Percentiles rank a stretch among this genome's conserved stretches.
Evolutionary conservation across 2,113 vertebrate species (phyloP).

Genomic region (Hiodon tergisus): DNA sequence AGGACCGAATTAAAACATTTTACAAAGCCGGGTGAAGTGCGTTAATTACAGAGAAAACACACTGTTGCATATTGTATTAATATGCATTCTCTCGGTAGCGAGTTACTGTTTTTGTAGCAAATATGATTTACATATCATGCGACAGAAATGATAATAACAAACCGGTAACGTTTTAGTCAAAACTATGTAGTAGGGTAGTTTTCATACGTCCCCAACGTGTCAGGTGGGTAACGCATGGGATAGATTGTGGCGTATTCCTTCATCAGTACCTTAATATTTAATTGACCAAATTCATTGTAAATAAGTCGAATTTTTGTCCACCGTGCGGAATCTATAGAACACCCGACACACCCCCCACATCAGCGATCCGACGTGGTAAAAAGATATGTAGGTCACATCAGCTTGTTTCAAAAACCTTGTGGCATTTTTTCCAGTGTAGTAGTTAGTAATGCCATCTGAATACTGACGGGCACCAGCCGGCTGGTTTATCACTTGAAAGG

Average conservation of each 20-base stretch:
- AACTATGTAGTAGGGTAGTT: background rate
- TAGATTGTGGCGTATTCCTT: background rate
- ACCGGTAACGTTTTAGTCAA: no score
- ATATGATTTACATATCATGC: background rate
- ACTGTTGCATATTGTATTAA: no score
- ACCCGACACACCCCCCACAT: constrained; percentile 19
- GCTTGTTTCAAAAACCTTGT: constrained; percentile 28
- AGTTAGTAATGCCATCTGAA: constrained; percentile 38
- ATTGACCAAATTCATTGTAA: background rate
- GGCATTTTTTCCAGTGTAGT: constrained; percentile 34
- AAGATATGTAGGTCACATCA: constrained; percentile 50
- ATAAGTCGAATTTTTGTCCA: background rate
- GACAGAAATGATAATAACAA: no score
- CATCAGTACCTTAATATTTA: constrained; percentile 5
- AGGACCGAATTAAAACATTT: no score
- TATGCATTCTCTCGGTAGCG: no score
- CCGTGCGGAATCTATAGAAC: constrained; percentile 2
- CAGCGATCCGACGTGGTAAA: constrained; percentile 22
- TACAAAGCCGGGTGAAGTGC: no score
- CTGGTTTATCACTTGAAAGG: constrained; percentile 35
- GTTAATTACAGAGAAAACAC: no score
- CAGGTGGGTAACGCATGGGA: background rate
- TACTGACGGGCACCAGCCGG: constrained; percentile 42
- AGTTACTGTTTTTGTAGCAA: background rate
- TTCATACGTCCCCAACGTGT: background rate